Base-by-base conservation (phyloP, 2,113 vertebrate genomes). In the Oryzias javanicus region DNA sequence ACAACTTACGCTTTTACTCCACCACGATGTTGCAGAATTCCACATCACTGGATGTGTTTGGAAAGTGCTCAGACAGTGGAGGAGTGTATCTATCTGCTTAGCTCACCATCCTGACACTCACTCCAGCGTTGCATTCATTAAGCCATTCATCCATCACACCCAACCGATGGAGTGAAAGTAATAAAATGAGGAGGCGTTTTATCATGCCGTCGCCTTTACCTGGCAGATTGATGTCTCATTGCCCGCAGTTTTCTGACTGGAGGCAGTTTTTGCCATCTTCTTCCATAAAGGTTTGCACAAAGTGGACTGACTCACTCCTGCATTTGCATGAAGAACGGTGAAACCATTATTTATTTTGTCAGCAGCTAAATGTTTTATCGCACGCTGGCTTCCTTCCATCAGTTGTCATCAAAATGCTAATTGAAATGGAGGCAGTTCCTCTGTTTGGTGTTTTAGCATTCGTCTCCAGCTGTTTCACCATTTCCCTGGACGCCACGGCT, bases 341-440 rank as follows among this genome's bases (percentile, higher is more conserved):
- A 25, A 42, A 42, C 50, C 59, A 49, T 66, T 59, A 66, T 74
- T 70, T 41, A 61, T 83, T 35, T 60, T 51, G 60, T 56, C 60
- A 44, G 58, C 58, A 42, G 64, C 72, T 69, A 60, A 60, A 71
- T 77, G 67, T 81, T 78, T 70, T 55, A 60, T 69, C 60, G 54
- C 72, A 70, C 76, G 25, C n/a, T 65, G 64, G 63, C 67, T 62
- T 62, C 52, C 47, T 44, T 81, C 14, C 49, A 58, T 35, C 10
- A 40, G 40, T 74, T 45, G 60, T 67, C 69, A 73, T 85, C 52
- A 82, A 86, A 84, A 88, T 81, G 81, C 70, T 79, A 78, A 87
- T 82, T 64, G 58, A 77, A 76, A 64, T 3, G 3, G 71, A 55
- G 64, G 42, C 22, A 2, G 63, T 55, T 70, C 59, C 78, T 60